These are phyloP conservation scores for Neotoxoptera formosana DNA, from an alignment of 1,140 invertebrate species.

Conservation along the genomic window DNA sequence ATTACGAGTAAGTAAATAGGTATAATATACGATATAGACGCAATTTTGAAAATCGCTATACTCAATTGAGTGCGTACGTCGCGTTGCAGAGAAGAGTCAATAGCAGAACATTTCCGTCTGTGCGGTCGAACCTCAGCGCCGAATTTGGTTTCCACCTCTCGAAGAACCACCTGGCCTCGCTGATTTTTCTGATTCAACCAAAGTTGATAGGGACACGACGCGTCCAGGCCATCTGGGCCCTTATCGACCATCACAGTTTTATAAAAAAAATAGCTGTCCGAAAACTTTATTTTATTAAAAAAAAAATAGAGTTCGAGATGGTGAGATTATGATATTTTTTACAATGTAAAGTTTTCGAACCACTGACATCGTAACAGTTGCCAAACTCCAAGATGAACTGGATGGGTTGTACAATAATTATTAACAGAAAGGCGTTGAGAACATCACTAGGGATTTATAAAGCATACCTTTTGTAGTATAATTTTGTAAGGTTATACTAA, in stretches of 20 bases:
- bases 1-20: not conserved
- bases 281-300: too few species aligned
- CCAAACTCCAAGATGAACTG: too few species aligned
- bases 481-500: not conserved
- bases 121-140: not conserved
- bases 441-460: not conserved
- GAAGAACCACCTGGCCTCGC: too few species aligned
- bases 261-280: too few species aligned
- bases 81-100: not conserved
- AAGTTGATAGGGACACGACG: too few species aligned
- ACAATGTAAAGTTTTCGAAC: too few species aligned
- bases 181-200: not conserved
- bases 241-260: not conserved
- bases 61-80: not conserved
- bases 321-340: too few species aligned
- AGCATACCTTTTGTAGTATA: too few species aligned
- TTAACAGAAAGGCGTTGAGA: not conserved
- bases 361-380: too few species aligned
- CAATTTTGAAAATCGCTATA: not conserved
- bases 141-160: not conserved
- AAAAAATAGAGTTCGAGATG: too few species aligned
- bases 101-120: not conserved
- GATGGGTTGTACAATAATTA: not conserved
- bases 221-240: too few species aligned
- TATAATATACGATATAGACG: not conserved